Conservation (phyloP, 2,888 invertebrate genomes). For the Tinea trinotella region DNA sequence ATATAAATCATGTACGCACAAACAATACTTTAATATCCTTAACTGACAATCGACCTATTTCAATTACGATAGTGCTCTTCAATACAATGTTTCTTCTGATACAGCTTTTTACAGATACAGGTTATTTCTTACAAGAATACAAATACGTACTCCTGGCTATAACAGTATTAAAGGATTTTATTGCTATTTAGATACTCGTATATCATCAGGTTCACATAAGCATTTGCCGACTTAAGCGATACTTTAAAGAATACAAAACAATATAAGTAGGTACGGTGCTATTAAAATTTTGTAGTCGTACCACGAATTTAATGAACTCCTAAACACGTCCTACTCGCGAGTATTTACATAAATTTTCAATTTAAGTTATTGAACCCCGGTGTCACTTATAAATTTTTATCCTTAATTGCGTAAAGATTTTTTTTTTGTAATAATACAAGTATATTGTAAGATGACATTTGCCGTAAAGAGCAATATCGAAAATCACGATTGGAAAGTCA, state of each 20-base stretch:
- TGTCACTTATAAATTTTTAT: background rate
- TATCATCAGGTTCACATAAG: background rate
- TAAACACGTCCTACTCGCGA: background rate
- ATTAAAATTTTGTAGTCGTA: too few relatives aligned
- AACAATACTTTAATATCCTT: slow-evolving; percentile 1
- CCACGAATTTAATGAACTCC: background rate
- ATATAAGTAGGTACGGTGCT: too few relatives aligned
- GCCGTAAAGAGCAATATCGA: background rate
- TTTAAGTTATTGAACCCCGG: background rate
- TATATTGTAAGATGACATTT: background rate
- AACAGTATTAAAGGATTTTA: background rate
- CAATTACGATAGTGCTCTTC: background rate
- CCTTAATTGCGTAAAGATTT: background rate
- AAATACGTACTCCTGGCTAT: background rate
- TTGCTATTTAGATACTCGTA: background rate
- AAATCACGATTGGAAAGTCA: background rate
- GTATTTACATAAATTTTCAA: background rate
- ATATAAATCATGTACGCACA: background rate
- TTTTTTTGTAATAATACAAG: background rate
- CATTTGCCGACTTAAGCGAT: too few relatives aligned
- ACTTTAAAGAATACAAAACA: too few relatives aligned
- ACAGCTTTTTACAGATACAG: background rate
- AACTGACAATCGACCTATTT: background rate
- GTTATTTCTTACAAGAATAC: slow-evolving; percentile 11
- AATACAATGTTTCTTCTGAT: background rate